These are phyloP conservation scores for Micronisus gabar DNA, from an alignment of 2,113 vertebrate species.

Conservation along the genomic window DNA sequence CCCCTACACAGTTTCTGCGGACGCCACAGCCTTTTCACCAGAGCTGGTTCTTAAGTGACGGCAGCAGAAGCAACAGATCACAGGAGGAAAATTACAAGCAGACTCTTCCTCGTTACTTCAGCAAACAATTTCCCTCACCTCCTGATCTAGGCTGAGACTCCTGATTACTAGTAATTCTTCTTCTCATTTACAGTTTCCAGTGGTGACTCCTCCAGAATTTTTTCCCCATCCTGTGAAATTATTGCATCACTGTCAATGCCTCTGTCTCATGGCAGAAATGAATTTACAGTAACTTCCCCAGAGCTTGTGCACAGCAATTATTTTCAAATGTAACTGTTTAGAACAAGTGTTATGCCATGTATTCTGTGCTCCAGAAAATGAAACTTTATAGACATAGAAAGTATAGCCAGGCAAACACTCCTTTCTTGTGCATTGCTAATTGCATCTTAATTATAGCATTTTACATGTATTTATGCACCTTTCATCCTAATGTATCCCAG, in stretches of 20 bases:
- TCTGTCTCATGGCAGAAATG: not conserved
- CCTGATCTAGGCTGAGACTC: not conserved
- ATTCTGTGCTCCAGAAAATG: not conserved
- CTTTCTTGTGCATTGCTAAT: slow-evolving; percentile 36
- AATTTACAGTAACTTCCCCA: not conserved
- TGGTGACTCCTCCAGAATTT: not conserved
- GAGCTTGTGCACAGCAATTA: not conserved
- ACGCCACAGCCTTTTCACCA: not conserved
- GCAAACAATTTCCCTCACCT: not conserved
- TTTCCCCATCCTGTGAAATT: not conserved
- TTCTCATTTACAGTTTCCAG: not conserved
- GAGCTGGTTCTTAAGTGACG: not conserved
- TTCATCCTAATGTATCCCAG: slow-evolving; percentile 48
- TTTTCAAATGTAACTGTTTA: not conserved
- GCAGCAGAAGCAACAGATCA: not conserved
- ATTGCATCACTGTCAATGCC: not conserved
- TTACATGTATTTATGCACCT: slow-evolving; percentile 39
- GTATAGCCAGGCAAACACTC: not conserved
- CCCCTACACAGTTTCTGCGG: not conserved
- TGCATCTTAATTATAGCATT: slow-evolving; percentile 19
- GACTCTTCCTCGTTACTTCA: not conserved
- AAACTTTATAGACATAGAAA: slow-evolving; percentile 7
- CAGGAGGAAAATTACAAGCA: not conserved
- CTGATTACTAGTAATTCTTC: not conserved
- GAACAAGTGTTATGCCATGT: not conserved